These are phyloP conservation scores for Menidia beryllina DNA, from an alignment of 2,113 vertebrate species.

Conservation along the genomic window DNA sequence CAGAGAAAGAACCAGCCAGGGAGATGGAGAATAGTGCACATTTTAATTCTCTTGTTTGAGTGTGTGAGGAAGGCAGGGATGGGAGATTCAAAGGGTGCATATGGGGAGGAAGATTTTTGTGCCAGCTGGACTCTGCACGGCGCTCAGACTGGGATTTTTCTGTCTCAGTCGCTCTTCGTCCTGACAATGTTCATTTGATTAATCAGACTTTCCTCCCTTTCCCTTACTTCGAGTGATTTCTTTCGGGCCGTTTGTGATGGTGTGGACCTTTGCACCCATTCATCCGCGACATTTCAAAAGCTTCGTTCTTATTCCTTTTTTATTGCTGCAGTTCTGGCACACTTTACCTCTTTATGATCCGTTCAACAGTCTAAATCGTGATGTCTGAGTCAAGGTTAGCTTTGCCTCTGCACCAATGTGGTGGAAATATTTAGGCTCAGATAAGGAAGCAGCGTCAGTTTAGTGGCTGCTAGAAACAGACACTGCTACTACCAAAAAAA, in stretches of 20 bases:
- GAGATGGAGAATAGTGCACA: constrained; percentile 39
- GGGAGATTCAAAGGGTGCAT: constrained; percentile 48
- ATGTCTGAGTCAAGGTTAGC: not conserved
- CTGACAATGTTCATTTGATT: constrained; percentile 47
- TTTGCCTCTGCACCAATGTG: not conserved
- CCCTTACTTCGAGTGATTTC: constrained; percentile 7
- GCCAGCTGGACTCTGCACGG: constrained; percentile 58
- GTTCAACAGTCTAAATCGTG: not conserved
- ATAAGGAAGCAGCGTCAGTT: not conserved
- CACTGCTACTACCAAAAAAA: not conserved
- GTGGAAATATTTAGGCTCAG: not conserved
- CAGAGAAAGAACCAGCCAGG: constrained; percentile 46
- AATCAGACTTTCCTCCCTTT: constrained; percentile 9
- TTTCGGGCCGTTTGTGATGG: not conserved
- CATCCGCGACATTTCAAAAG: not conserved
- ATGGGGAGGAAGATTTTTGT: constrained; percentile 43
- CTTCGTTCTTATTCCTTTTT: constrained; percentile 1
- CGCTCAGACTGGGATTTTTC: constrained; percentile 43
- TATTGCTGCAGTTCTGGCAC: constrained; percentile 7
- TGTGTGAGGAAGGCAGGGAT: constrained; percentile 12
- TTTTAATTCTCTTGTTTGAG: constrained; percentile 35
- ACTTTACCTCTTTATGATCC: constrained; percentile 1
- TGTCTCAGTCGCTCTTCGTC: constrained; percentile 10
- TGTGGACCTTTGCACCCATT: not conserved
- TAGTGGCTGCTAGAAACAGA: not conserved